Conservation (phyloP, 2,113 vertebrate genomes). For the Pelmatolapia mariae region DNA sequence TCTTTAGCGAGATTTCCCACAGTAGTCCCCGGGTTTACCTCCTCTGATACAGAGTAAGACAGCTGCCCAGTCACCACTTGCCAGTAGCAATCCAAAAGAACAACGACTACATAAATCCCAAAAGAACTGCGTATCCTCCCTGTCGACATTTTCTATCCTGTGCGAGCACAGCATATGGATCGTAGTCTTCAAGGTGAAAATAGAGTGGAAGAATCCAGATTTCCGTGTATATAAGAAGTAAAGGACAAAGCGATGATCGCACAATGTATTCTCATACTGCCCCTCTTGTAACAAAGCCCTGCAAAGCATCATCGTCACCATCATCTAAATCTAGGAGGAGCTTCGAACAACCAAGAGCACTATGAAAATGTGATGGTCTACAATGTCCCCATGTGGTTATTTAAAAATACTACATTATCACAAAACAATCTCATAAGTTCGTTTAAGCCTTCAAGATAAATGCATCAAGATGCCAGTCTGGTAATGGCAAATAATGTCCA, state of each 20-base stretch:
- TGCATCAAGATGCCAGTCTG: neutral
- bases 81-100: constrained; percentile 20
- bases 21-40: constrained; percentile 63
- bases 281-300: constrained; percentile 48
- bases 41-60: constrained; percentile 67
- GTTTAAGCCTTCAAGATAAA: neutral
- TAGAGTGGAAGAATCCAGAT: neutral
- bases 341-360: neutral
- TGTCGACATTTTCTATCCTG: constrained; percentile 11
- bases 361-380: constrained; percentile 28
- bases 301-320: neutral
- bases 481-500: neutral
- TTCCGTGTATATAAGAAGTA: neutral
- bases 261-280: neutral
- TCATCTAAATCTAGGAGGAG: constrained; percentile 42
- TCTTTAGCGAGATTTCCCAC: constrained; percentile 74
- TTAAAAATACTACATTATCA: neutral
- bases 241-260: neutral
- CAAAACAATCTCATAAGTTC: neutral
- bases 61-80: constrained; percentile 41
- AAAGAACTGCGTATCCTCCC: neutral
- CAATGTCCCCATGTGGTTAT: constrained; percentile 46
- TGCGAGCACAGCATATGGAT: neutral
- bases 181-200: neutral
- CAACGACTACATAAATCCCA: constrained; percentile 2